These are phyloP conservation scores for Eleginops maclovinus DNA, from an alignment of 2,113 vertebrate species.

Conservation along the genomic window DNA sequence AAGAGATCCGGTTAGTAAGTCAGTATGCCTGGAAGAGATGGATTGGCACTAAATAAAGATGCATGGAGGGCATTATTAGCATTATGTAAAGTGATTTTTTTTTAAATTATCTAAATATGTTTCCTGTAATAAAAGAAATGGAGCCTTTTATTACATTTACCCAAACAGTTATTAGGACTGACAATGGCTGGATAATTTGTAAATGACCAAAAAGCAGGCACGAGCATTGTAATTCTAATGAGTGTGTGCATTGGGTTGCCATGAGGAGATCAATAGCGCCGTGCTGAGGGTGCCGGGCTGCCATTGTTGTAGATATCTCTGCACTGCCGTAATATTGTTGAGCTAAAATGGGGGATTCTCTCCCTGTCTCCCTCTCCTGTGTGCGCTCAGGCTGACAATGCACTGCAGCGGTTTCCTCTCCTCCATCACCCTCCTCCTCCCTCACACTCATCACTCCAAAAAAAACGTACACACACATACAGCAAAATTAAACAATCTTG, in stretches of 20 bases:
- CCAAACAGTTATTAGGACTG: conserved; percentile 6
- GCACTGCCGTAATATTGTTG: conserved; percentile 79
- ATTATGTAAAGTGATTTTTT: conserved; percentile 24
- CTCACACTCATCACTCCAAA: conserved; percentile 39
- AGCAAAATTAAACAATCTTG: conserved; percentile 49
- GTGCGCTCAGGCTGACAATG: conserved; percentile 77
- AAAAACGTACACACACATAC: conserved; percentile 45
- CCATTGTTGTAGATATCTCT: conserved; percentile 79
- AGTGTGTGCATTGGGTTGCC: conserved; percentile 53
- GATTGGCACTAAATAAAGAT: conserved; percentile 74
- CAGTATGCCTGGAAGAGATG: conserved; percentile 75
- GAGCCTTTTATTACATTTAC: background rate
- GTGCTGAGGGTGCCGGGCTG: conserved; percentile 53
- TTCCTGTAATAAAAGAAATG: conserved; percentile 1
- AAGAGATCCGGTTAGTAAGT: conserved; percentile 82
- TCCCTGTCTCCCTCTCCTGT: conserved; percentile 75
- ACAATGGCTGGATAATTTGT: background rate
- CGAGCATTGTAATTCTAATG: conserved; percentile 23
- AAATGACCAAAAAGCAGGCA: conserved; percentile 10
- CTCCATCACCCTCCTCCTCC: conserved; percentile 42
- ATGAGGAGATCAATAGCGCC: conserved; percentile 65
- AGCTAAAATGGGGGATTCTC: conserved; percentile 83
- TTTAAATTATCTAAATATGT: background rate
- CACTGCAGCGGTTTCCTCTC: conserved; percentile 80
- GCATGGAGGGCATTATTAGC: conserved; percentile 38